Base-by-base conservation (phyloP, 2,797 vertebrate genomes). In the Myotis planiceps region DNA sequence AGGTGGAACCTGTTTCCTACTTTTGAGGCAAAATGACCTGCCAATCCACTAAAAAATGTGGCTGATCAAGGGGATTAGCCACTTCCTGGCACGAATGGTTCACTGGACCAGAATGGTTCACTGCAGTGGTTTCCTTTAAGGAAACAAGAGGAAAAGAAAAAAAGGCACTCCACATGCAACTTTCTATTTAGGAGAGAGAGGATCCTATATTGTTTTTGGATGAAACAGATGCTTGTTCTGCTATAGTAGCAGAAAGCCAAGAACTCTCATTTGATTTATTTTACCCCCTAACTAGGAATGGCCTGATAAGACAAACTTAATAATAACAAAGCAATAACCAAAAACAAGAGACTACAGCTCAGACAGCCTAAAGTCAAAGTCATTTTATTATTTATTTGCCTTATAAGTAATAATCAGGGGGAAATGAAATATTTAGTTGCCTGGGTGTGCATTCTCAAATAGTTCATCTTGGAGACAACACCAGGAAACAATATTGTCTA, bases 191-290 rank as follows among this genome's bases (percentile, higher is more conserved):
- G 53, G 32, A n/a, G 66, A 86, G 49, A 83, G 69, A 79, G 37
- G 39, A 85, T 23, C 42, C 63, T 39, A 15, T 47, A 37, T 19
- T n/a, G 14, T 47, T 72, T 79, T 66, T 21, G 37, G 69, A 79
- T 37, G 14, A 95, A 90, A 86, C 1, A 74, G 68, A 60, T 82
- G 4, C 19, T 85, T 85, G 21, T 93, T 78, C 69, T 83, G 68
- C 51, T 88, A 66, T 5, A 65, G 42, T 6, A 94, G 32, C 47
- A 82, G 79, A 94, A 87, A 92, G 75, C 34, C 78, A 90, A 83
- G 32, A 27, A 71, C 45, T 86, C 69, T 86, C 51, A 92, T 55
- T 58, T 69, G 23, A 68, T 71, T 66, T 88, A 66, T 84, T 90
- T 81, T 80, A 82, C 58, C 66, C 76, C 66, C 65, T 80, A 85